Base-by-base conservation (phyloP, 2,113 vertebrate species). In the Saiga tatarica region DNA sequence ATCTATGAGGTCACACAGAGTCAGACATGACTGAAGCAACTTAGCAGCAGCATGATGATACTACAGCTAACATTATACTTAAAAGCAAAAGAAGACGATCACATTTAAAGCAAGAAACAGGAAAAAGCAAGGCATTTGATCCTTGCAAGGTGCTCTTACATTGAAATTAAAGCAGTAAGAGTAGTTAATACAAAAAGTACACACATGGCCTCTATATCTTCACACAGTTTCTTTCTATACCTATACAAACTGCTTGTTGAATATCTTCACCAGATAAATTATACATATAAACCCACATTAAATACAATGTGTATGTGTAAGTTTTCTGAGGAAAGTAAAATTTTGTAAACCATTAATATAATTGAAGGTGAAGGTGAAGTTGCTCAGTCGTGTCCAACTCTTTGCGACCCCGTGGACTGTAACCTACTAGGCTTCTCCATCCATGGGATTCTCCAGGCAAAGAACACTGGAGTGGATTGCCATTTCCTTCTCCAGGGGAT, bases 1-100 rank as follows among this genome's bases (percentile, higher is more conserved):
- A 0, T 30, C 26, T 60, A 14, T 60, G 59, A 1, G 2, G 26
- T 60, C 6, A 0, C 59, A 30, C 59, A 60, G 59, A 60, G 59
- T 60, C 6, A 0, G 12, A 60, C 59, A 60, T 0, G 0, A 28
- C 5, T 30, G 26, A 60, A 60, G 59, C 0, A 2, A 60, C 59
- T 60, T 60, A 60, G 26, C 26, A 60, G 12, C 59, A 60, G 55
- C 55, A 25, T 79, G 76, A 50, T 47, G 45, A 79, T 50, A 50
- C 8, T 28, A 50, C 76, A 79, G 45, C 45, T 79, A 79, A 19
- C 45, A 50, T 79, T 50, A 50, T 19, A 52, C 30, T 52, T 52
- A 52, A 82, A 52, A 17, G 47, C 13, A 47, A n/a, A 52, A 52
- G 28, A 50, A 62, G 15, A 79, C 7, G 17, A 47, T 47, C 17